Conservation (phyloP, 2,888 invertebrate species). For the Sympetrum striolatum region DNA sequence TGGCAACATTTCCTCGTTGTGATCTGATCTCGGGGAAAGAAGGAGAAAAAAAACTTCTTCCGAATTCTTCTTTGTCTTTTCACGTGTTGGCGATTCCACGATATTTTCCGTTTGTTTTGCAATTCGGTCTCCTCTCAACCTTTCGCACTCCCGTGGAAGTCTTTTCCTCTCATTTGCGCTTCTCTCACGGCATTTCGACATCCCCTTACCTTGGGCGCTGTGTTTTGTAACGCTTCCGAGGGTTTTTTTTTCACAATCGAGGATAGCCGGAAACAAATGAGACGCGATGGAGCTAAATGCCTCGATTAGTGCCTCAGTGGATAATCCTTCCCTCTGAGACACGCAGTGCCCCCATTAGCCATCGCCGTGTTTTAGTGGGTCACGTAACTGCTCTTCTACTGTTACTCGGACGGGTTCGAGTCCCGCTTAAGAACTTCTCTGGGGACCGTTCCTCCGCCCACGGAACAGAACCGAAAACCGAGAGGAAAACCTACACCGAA, state of each 20-base stretch:
- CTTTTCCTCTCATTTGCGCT: not conserved
- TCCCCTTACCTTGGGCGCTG: not conserved
- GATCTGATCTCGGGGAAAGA: too few relatives aligned
- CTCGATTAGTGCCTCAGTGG: not conserved
- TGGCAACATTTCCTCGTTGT: not conserved
- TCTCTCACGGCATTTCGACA: not conserved
- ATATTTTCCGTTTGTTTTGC: not conserved
- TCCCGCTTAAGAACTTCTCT: not conserved
- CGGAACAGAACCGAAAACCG: too few relatives aligned
- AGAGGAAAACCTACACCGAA: too few relatives aligned
- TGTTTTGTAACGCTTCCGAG: not conserved
- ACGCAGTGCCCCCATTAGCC: not conserved
- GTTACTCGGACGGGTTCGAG: not conserved
- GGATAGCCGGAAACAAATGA: not conserved
- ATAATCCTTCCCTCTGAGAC: not conserved
- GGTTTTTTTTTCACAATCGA: not conserved
- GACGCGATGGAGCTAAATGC: not conserved
- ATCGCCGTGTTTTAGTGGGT: not conserved
- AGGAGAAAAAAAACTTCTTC: too few relatives aligned
- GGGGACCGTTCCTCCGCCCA: not conserved
- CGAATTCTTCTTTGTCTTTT: not conserved
- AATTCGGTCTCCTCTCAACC: not conserved
- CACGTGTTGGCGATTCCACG: not conserved
- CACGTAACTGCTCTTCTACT: conserved; percentile 25
- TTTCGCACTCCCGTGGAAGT: not conserved